These are phyloP conservation scores for Anagrus nilaparvatae DNA, from an alignment of 1,140 invertebrate genomes.

Conservation along the genomic window DNA sequence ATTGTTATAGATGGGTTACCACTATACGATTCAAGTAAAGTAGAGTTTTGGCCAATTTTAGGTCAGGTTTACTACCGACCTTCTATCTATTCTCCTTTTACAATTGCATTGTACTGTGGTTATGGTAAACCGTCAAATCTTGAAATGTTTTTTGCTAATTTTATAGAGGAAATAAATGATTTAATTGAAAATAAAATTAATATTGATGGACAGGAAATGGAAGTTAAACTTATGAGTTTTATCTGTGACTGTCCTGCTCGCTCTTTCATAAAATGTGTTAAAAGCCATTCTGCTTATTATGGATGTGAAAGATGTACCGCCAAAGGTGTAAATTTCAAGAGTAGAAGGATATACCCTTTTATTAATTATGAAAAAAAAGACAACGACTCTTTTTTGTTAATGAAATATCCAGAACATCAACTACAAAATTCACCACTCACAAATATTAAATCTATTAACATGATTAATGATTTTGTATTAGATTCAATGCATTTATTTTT, in stretches of 20 bases:
- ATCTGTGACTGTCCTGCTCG: slow-evolving; percentile 17
- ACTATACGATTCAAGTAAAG: slow-evolving; percentile 14
- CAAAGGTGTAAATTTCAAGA: neutral
- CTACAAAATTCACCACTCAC: too few relatives aligned
- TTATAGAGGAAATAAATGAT: slow-evolving; percentile 12
- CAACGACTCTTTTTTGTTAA: slow-evolving; percentile 3
- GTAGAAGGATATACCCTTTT: slow-evolving; percentile 4
- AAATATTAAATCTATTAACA: too few relatives aligned
- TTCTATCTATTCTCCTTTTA: slow-evolving; percentile 13
- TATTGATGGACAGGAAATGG: slow-evolving; percentile 6
- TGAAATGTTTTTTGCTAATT: slow-evolving; percentile 9
- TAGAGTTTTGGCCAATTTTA: slow-evolving; percentile 19
- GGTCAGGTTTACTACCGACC: slow-evolving; percentile 11
- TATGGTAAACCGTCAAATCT: slow-evolving; percentile 10
- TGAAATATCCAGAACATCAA: slow-evolving; percentile 10
- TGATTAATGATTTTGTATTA: too few relatives aligned
- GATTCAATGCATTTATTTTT: too few relatives aligned
- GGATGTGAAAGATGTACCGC: slow-evolving; percentile 14
- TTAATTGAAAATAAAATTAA: neutral
- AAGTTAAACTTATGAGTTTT: slow-evolving; percentile 13
- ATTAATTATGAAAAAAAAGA: slow-evolving; percentile 3
- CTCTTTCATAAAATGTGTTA: slow-evolving; percentile 14
- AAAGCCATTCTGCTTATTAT: slow-evolving; percentile 14
- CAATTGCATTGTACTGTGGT: slow-evolving; percentile 13
- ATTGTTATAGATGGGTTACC: slow-evolving; percentile 18